A percentile compares a stretch with the other conserved stretches of the same genome.
phyloP scores from a whole-genome alignment of 2,113 vertebrate genomes.

The Dicerorhinus sumatrensis region DNA sequence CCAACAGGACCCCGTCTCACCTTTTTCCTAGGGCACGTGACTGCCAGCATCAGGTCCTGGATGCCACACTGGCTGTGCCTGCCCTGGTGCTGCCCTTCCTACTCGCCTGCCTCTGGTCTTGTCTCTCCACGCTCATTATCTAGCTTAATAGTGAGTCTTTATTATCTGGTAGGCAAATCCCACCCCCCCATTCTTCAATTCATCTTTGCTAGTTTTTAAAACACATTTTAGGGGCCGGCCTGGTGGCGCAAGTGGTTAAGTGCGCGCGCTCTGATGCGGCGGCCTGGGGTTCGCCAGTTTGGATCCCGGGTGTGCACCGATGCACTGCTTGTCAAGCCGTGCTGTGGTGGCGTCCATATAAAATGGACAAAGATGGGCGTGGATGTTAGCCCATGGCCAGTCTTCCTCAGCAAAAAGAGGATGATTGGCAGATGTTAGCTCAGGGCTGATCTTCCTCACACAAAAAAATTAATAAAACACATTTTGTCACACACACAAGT shows the following conservation, averaged over 20 bases:
- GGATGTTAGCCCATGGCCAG: too few relatives aligned
- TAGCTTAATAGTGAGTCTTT: not conserved
- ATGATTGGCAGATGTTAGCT: too few relatives aligned
- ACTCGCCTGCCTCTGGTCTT: not conserved
- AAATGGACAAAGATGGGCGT: too few relatives aligned
- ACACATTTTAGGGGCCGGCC: not conserved
- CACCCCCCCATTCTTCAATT: not conserved
- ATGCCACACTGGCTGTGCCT: not conserved
- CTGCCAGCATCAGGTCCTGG: not conserved
- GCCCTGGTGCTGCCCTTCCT: fast-evolving
- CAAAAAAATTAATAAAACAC: not conserved
- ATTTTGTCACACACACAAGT: not conserved
- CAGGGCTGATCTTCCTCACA: too few relatives aligned
- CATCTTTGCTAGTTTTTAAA: not conserved
- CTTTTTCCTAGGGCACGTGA: not conserved
- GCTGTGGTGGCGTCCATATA: too few relatives aligned
- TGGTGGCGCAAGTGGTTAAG: too few relatives aligned
- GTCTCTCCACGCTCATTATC: not conserved
- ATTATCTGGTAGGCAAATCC: not conserved
- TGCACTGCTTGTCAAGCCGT: too few relatives aligned
- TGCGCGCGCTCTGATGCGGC: too few relatives aligned
- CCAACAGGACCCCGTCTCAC: not conserved
- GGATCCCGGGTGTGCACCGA: too few relatives aligned
- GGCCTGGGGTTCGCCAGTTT: too few relatives aligned
- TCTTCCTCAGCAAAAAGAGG: too few relatives aligned